These are phyloP conservation scores for Pseudoatta argentina DNA, from an alignment of 1,140 invertebrate species.

Conservation along the genomic window DNA sequence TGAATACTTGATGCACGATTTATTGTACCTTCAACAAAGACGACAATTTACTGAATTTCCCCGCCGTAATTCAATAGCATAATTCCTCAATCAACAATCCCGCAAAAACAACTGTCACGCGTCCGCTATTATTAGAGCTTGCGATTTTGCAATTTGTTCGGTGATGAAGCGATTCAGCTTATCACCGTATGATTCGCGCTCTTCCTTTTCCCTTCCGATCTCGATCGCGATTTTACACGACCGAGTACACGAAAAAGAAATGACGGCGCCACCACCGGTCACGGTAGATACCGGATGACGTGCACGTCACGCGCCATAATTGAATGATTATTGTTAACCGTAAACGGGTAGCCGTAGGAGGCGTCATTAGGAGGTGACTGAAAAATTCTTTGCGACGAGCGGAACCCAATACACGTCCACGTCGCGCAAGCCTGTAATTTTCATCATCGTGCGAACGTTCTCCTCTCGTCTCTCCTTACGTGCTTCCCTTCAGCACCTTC, in stretches of 20 bases:
- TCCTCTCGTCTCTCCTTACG: not conserved
- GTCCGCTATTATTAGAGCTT: slow-evolving; percentile 17
- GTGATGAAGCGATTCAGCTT: slow-evolving; percentile 48
- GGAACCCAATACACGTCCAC: slow-evolving; percentile 27
- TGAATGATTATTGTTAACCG: slow-evolving; percentile 79
- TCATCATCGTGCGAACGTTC: slow-evolving; percentile 52
- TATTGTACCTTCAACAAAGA: not conserved
- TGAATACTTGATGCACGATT: not conserved
- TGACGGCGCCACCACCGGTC: slow-evolving; percentile 54
- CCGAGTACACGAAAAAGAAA: slow-evolving; percentile 22
- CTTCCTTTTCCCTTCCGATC: slow-evolving; percentile 13
- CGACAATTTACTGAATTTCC: slow-evolving; percentile 10
- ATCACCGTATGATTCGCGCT: slow-evolving; percentile 29
- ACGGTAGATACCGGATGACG: slow-evolving; percentile 55
- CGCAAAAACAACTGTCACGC: slow-evolving; percentile 27
- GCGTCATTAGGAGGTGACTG: slow-evolving; percentile 67
- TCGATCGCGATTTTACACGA: slow-evolving; percentile 26
- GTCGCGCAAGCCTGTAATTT: slow-evolving; percentile 75
- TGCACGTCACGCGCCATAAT: slow-evolving; percentile 77
- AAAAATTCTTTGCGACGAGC: slow-evolving; percentile 64
- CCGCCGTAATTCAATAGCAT: not conserved
- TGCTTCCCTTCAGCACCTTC: slow-evolving; percentile 24
- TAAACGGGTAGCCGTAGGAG: slow-evolving; percentile 70
- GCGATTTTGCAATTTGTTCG: slow-evolving; percentile 50
- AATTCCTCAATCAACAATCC: not conserved